These are phyloP conservation scores for Drosophila antonietae DNA, from an alignment of 2,888 invertebrate species.

Conservation along the genomic window DNA sequence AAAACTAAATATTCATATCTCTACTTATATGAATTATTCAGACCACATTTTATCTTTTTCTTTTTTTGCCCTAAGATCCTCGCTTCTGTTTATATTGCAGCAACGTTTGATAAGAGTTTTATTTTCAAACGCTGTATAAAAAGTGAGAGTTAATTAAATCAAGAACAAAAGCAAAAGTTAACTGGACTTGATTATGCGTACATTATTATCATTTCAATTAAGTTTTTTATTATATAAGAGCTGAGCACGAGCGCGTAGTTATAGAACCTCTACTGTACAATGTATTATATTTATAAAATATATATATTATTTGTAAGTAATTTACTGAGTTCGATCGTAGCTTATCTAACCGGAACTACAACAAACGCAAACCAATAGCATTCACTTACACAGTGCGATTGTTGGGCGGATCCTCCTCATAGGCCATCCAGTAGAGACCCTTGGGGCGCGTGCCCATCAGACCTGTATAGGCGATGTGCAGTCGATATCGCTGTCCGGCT, in stretches of 20 bases:
- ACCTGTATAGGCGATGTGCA: slow-evolving; percentile 86
- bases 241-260: slow-evolving; percentile 31
- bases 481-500: slow-evolving; percentile 72
- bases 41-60: not conserved
- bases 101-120: not conserved
- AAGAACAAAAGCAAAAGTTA: slow-evolving; percentile 33
- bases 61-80: not conserved
- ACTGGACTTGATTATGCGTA: slow-evolving; percentile 14
- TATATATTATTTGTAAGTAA: slow-evolving; percentile 9
- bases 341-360: slow-evolving; percentile 32
- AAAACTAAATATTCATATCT: not conserved
- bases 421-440: slow-evolving; percentile 88
- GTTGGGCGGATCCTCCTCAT: slow-evolving; percentile 77
- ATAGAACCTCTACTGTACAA: not conserved
- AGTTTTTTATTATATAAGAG: slow-evolving; percentile 38
- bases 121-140: slow-evolving; percentile 13
- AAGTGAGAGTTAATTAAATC: slow-evolving; percentile 31
- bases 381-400: slow-evolving; percentile 82
- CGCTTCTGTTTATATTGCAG: not conserved
- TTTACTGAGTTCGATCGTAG: slow-evolving; percentile 19
- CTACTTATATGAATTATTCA: not conserved
- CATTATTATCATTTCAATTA: slow-evolving; percentile 33
- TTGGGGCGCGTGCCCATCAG: slow-evolving; percentile 87
- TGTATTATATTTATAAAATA: not conserved
- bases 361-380: slow-evolving; percentile 27